Evolutionary conservation across 1,140 invertebrate genomes (phyloP), one percentile per base, ranked within the genome.

Genomic region (Cotesia chilonis): DNA sequence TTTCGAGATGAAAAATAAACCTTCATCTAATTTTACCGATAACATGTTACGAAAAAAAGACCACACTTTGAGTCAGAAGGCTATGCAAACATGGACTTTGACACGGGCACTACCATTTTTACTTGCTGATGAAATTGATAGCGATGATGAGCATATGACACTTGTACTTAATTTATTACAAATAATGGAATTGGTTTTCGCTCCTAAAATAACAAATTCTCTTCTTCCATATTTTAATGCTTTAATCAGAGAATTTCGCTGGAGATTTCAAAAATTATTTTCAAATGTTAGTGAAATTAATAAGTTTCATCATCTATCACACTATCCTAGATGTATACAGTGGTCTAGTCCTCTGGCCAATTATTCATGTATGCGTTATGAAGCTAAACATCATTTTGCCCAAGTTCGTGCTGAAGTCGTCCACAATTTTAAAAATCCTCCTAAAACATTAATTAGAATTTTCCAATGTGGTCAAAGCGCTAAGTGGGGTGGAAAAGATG

Each of bases 141-240:
- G 47, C 41, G 57, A 55, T 38, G 71, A 81, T 75, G 51, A 65
- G 51, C 28, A 79, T 36, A 74, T 81, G 77, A 12, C 55, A 57
- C 38, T 79, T 6, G 66, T 81, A 57, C 4, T 75, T 12, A 47
- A 66, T 51, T 74, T 78, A 52, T 57, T 81, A 28, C 28, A 74
- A 60, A 76, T 82, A 38, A 82, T 80, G 78, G 77, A 77, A 20
- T 76, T 81, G 64, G 67, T 80, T 17, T 20, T 80, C n/a, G n/a
- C 68, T 6, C 70, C 71, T 52, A 77, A 77, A 72, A 65, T 81
- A 28, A 12, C 41, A 28, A 41, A 61, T 28, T 59, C 55, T 55
- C 69, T 80, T 72, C 36, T 67, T 20, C 28, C 78, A 17, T 74
- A 79, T 75, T 9, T 65, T 55, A 36, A 78, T 9, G 64, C 37